Conservation (phyloP, 2,888 invertebrate genomes). For the Cetonia aurata region DNA sequence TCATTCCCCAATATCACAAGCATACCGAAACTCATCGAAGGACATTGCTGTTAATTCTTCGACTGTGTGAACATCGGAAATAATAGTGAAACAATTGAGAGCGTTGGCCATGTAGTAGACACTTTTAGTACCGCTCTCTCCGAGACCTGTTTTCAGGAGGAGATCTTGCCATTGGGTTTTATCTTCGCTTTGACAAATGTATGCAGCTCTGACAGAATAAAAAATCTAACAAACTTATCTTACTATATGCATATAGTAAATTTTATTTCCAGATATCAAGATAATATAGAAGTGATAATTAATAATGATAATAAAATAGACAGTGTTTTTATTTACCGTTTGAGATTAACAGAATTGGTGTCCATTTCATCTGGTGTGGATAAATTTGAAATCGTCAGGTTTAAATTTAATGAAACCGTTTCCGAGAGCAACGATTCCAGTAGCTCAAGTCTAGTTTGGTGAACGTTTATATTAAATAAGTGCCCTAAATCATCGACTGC, state of each 20-base stretch:
- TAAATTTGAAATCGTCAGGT: conserved; percentile 1
- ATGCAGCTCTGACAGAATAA: conserved; percentile 50
- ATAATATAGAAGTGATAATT: too few species aligned
- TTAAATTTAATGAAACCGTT: background rate
- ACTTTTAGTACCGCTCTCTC: conserved; percentile 46
- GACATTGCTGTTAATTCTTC: conserved; percentile 50
- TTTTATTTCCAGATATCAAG: too few species aligned
- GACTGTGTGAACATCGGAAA: conserved; percentile 56
- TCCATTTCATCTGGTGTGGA: background rate
- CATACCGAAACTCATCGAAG: conserved; percentile 57
- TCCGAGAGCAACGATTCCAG: conserved; percentile 63
- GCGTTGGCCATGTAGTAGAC: conserved; percentile 55
- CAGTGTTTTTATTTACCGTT: conserved; percentile 50
- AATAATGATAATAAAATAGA: too few species aligned
- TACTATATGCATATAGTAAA: too few species aligned
- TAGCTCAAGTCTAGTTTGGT: conserved; percentile 62
- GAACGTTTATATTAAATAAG: conserved; percentile 64
- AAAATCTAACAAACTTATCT: background rate
- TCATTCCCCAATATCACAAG: conserved; percentile 16
- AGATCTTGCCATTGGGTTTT: conserved; percentile 49
- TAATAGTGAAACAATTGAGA: conserved; percentile 59
- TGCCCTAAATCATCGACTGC: conserved; percentile 65
- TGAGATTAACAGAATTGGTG: conserved; percentile 51
- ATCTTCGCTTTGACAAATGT: conserved; percentile 52
- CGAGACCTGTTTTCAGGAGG: conserved; percentile 45